phyloP scores from a whole-genome alignment of 2,113 vertebrate genomes.

The Gulo gulo region DNA sequence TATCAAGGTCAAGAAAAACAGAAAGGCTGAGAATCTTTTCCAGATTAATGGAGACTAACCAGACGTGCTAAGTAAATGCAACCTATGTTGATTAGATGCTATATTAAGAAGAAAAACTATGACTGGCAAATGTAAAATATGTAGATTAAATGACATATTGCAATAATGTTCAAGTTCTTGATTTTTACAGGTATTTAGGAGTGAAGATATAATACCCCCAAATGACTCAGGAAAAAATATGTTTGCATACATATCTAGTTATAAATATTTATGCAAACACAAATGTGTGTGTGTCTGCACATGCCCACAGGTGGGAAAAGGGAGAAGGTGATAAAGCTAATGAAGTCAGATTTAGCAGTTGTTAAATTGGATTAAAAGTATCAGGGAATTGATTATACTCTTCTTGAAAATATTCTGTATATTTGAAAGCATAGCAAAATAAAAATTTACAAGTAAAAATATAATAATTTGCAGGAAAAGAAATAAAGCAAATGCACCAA shows the following conservation, averaged over 20 bases:
- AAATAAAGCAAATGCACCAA: not conserved
- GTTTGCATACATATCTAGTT: not conserved
- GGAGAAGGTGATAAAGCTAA: not conserved
- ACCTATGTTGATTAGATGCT: not conserved
- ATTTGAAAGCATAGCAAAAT: not conserved
- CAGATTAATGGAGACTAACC: not conserved
- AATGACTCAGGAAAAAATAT: not conserved
- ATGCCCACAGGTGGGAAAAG: not conserved
- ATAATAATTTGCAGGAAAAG: not conserved
- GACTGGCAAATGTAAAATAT: not conserved
- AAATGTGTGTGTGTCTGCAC: not conserved
- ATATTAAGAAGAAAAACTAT: not conserved
- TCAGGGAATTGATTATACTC: not conserved
- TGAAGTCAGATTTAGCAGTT: not conserved
- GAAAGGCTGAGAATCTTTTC: not conserved
- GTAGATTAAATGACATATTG: not conserved
- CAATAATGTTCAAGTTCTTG: not conserved
- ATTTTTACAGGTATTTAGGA: not conserved
- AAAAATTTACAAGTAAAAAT: not conserved
- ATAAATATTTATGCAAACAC: not conserved
- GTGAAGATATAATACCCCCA: not conserved
- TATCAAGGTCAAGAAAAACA: not conserved
- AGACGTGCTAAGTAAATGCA: not conserved
- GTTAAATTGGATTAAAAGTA: not conserved
- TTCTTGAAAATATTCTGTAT: not conserved